Percentiles rank a stretch among this genome's conserved stretches.
These are phyloP conservation scores for Dendrolimus pini DNA, from an alignment of 2,888 invertebrate species.

Conservation along the genomic window DNA sequence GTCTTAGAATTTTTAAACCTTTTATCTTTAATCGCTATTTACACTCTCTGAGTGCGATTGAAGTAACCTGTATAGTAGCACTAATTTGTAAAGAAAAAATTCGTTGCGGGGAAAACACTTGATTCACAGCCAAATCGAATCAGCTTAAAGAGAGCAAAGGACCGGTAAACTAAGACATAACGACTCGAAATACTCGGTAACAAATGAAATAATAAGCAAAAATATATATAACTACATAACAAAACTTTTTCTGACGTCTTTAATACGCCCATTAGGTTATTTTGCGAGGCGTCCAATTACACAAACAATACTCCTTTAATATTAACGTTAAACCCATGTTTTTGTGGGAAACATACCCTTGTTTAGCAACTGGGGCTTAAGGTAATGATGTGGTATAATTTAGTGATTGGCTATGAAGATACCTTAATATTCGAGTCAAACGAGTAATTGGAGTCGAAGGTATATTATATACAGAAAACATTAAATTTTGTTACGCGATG, in stretches of 20 bases:
- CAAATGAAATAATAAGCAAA: background rate
- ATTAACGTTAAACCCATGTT: constrained; percentile 55
- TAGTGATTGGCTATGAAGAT: constrained; percentile 7
- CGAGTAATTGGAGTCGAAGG: background rate
- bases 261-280: constrained; percentile 54
- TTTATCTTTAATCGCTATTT: too few relatives aligned
- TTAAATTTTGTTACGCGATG: too few relatives aligned
- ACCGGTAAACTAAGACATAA: background rate
- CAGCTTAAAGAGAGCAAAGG: too few relatives aligned
- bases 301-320: constrained; percentile 60
- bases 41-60: too few relatives aligned
- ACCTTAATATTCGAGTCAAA: background rate
- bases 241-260: constrained; percentile 19
- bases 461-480: too few relatives aligned
- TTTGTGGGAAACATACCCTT: constrained; percentile 67
- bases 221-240: background rate
- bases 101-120: too few relatives aligned
- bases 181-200: background rate
- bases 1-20: too few relatives aligned
- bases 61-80: too few relatives aligned
- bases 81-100: too few relatives aligned
- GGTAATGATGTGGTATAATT: constrained; percentile 47
- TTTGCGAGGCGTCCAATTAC: constrained; percentile 61
- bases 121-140: too few relatives aligned
- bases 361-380: constrained; percentile 57